A percentile compares a stretch with the other conserved stretches of the same genome.
phyloP scores from a whole-genome alignment of 1,140 invertebrate genomes.

The Meloidogyne hapla region DNA sequence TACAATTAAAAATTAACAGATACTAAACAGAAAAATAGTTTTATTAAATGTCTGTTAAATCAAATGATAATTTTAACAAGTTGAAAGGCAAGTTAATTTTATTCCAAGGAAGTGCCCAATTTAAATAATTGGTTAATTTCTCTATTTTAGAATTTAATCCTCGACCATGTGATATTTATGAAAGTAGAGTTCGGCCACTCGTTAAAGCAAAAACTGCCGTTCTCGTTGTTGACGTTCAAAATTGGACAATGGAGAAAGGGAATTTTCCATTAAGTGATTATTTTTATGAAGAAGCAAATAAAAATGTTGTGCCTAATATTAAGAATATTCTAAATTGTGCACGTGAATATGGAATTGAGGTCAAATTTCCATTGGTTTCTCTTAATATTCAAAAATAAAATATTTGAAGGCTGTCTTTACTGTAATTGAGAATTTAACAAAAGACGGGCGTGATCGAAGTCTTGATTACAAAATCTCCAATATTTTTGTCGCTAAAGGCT shows the following conservation, averaged over 20 bases:
- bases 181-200: conserved; percentile 12
- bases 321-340: conserved; percentile 1
- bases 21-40: too few species aligned
- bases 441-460: conserved; percentile 25
- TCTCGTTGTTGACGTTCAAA: conserved; percentile 26
- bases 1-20: too few species aligned
- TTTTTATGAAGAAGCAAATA: conserved; percentile 10
- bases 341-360: conserved; percentile 16
- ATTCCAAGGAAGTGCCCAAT: too few species aligned
- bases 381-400: conserved; percentile 11
- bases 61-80: not conserved
- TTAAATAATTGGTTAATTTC: not conserved
- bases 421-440: conserved; percentile 21
- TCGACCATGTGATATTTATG: conserved; percentile 13
- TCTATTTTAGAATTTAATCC: not conserved
- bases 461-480: conserved; percentile 29
- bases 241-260: conserved; percentile 12
- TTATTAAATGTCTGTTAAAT: not conserved
- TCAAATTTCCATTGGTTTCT: not conserved
- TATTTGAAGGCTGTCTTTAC: conserved; percentile 15
- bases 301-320: conserved; percentile 24
- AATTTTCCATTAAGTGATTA: conserved; percentile 11
- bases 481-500: conserved; percentile 18
- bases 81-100: not conserved
- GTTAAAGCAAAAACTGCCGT: conserved; percentile 9